phyloP scores from a whole-genome alignment of 2,888 invertebrate species.

The Elgonia sp. region DNA sequence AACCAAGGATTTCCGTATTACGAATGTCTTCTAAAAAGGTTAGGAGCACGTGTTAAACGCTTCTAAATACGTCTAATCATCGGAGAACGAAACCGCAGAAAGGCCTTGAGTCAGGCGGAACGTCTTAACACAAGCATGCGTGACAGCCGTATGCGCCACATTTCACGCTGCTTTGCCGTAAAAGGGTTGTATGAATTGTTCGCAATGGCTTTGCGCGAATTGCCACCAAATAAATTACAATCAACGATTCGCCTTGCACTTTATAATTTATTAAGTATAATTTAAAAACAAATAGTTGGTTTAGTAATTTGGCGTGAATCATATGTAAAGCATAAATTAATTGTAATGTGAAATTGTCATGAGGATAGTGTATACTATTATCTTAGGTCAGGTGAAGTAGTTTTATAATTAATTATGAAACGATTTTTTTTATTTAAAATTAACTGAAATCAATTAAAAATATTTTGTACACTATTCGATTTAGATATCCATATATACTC shows the following conservation, averaged over 20 bases:
- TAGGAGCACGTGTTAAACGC: conserved; percentile 57
- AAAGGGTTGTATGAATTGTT: conserved; percentile 67
- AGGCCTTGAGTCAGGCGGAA: conserved; percentile 68
- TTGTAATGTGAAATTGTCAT: neutral
- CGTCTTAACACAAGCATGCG: conserved; percentile 62
- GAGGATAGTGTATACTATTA: no score
- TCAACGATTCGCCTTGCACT: conserved; percentile 49
- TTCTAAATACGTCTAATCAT: conserved; percentile 70
- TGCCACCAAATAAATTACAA: conserved; percentile 62
- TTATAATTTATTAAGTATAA: conserved; percentile 62
- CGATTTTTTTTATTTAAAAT: no score
- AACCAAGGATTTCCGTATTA: conserved; percentile 61
- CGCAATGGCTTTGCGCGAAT: conserved; percentile 47
- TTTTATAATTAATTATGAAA: no score
- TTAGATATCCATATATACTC: no score
- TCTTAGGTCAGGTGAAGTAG: no score
- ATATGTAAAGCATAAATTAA: conserved; percentile 15
- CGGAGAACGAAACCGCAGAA: conserved; percentile 51
- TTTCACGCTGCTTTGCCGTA: conserved; percentile 69
- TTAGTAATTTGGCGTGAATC: conserved; percentile 40
- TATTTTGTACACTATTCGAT: no score
- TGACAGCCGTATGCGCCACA: conserved; percentile 61
- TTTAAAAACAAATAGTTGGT: conserved; percentile 19
- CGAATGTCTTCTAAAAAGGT: conserved; percentile 60
- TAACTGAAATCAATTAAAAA: no score